These are phyloP conservation scores for Micropoecilia bifurca DNA, from an alignment of 2,797 vertebrate species.

Conservation along the genomic window DNA sequence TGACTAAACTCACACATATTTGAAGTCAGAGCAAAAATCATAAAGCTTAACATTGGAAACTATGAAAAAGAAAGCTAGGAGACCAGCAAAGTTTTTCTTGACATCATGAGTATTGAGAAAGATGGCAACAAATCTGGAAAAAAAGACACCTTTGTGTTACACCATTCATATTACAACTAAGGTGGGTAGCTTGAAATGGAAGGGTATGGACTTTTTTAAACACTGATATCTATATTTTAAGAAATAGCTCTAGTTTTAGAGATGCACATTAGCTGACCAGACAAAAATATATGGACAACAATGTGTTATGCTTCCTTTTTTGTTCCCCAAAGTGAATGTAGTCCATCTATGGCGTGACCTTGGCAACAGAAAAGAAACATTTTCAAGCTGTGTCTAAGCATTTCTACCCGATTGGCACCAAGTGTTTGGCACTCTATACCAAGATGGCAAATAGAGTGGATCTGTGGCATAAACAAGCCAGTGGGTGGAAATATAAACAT, in stretches of 20 bases:
- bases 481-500: slow-evolving; percentile 56
- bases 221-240: background rate
- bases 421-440: slow-evolving; percentile 46
- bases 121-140: background rate
- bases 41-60: background rate
- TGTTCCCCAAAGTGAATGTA: background rate
- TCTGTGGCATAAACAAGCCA: slow-evolving; percentile 66
- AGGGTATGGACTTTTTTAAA: background rate
- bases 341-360: slow-evolving; percentile 41
- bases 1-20: background rate
- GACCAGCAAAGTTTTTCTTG: background rate
- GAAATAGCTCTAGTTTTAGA: background rate
- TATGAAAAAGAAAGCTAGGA: background rate
- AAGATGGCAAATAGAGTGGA: slow-evolving; percentile 55
- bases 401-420: slow-evolving; percentile 45
- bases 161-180: background rate
- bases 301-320: background rate
- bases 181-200: background rate
- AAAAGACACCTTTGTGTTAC: background rate
- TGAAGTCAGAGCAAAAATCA: background rate
- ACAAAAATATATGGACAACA: slow-evolving; percentile 2
- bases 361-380: slow-evolving; percentile 39
- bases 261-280: background rate
- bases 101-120: background rate
- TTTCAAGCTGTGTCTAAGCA: slow-evolving; percentile 37